Base-by-base conservation (phyloP, 1,140 invertebrate genomes). In the Drosophila pruinosa region DNA sequence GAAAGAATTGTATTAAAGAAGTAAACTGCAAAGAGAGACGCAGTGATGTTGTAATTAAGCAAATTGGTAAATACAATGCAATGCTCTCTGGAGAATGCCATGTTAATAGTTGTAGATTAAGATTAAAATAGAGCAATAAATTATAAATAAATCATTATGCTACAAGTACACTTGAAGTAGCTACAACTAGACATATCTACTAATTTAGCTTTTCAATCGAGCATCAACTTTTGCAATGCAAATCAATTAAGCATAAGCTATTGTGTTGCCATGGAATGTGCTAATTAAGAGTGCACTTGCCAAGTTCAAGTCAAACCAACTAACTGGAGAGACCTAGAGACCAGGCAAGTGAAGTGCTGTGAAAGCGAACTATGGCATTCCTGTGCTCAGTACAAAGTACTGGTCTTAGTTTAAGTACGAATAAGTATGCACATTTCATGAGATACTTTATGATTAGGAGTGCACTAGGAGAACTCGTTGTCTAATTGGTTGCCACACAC, bases 401-500 rank as follows among this genome's bases (percentile, higher is more conserved):
- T 12, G 31, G 10, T 34, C 31, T 34, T n/a, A n/a, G 31, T 34
- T 34, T 50, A 28, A 28, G 47, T 17, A 31, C 8, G 12, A 50
- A 47, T 31, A 17, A 31, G 47, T 50, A 31, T 50, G 26, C 24
- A 53, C 50, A 50, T 17, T 50, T 50, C 14, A 50, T 50, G 26
- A 50, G 47, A 14, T 31, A 50, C 47, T 50, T 38, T 34, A 38
- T 53, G 21, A 53, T 53, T 10, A 38, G 50, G 31, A 53, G 31
- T 53, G 12, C 24, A 31, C 50, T 53, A 38, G 31, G 17, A 17
- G 17, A 5, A 47, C 53, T 58, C 34, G 12, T 39, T 48, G 53
- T n/a, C 54, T 48, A 58, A 67, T 58, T 67, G 63, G 53, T 43
- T 47, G 12, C 7, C 14, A 39, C 28, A 39, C 28, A 47, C 47